These are phyloP conservation scores for Acanthurus tractus DNA, from an alignment of 2,797 vertebrate genomes.

Conservation along the genomic window DNA sequence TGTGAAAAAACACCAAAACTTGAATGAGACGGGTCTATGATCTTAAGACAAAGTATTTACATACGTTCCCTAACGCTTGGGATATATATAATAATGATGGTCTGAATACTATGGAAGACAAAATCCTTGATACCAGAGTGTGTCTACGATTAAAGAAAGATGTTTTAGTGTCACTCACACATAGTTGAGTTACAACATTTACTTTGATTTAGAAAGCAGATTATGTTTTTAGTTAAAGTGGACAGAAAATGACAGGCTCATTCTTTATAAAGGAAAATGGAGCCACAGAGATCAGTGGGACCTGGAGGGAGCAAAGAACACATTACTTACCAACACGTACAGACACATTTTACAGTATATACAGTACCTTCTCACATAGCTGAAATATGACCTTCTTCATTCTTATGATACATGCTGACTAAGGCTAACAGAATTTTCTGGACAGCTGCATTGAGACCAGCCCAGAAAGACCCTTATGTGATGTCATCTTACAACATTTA, in stretches of 20 bases:
- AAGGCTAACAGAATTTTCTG: not conserved
- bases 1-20: no score
- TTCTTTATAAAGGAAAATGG: constrained; percentile 55
- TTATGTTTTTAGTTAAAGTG: constrained; percentile 49
- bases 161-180: constrained; percentile 16
- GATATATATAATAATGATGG: not conserved
- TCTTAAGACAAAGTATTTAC: not conserved
- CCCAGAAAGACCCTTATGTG: not conserved
- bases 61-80: not conserved
- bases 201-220: constrained; percentile 37
- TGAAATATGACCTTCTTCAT: not conserved
- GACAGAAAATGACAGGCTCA: constrained; percentile 34
- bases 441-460: not conserved
- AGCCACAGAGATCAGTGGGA: constrained; percentile 74
- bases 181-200: constrained; percentile 40
- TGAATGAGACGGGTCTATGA: no score
- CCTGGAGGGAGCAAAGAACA: constrained; percentile 83
- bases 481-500: not conserved
- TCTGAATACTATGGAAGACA: not conserved
- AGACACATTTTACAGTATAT: not conserved
- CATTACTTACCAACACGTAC: constrained; percentile 60
- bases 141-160: constrained; percentile 1
- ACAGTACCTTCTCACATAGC: constrained; percentile 15
- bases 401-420: not conserved
- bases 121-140: not conserved